These are phyloP conservation scores for Fulmarus glacialis DNA, from an alignment of 2,113 vertebrate genomes.

Conservation along the genomic window DNA sequence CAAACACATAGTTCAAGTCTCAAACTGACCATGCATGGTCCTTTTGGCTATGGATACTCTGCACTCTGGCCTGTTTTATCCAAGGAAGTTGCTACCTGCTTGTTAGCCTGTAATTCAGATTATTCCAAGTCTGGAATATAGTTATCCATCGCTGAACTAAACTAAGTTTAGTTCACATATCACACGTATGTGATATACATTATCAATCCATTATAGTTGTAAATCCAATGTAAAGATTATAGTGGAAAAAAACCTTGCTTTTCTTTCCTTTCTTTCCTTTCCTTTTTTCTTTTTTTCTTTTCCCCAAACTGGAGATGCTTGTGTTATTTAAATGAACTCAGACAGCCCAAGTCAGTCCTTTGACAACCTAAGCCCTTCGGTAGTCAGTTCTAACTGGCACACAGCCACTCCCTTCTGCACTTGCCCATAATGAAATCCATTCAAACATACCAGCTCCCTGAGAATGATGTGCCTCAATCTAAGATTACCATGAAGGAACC, in stretches of 20 bases:
- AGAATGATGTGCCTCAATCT: not conserved
- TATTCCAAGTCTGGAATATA: not conserved
- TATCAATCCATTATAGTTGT: not conserved
- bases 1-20: not conserved
- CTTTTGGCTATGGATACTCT: not conserved
- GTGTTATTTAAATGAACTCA: constrained; percentile 69
- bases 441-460: constrained; percentile 40
- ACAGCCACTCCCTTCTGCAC: constrained; percentile 42
- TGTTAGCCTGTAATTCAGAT: not conserved
- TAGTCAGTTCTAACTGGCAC: constrained; percentile 55
- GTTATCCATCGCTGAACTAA: not conserved
- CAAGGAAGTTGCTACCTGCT: not conserved
- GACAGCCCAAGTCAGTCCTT: constrained; percentile 59
- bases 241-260: not conserved
- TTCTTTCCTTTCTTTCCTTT: not conserved
- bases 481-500: constrained; percentile 11
- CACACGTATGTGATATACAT: not conserved
- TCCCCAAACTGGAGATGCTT: constrained; percentile 8
- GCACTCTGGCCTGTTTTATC: not conserved
- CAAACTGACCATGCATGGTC: fast-evolving
- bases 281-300: not conserved
- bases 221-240: constrained; percentile 47
- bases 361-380: constrained; percentile 62
- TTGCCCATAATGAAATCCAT: constrained; percentile 59
- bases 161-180: no score